phyloP scores from a whole-genome alignment of 1,140 invertebrate species.

The Drosophila pandora region DNA sequence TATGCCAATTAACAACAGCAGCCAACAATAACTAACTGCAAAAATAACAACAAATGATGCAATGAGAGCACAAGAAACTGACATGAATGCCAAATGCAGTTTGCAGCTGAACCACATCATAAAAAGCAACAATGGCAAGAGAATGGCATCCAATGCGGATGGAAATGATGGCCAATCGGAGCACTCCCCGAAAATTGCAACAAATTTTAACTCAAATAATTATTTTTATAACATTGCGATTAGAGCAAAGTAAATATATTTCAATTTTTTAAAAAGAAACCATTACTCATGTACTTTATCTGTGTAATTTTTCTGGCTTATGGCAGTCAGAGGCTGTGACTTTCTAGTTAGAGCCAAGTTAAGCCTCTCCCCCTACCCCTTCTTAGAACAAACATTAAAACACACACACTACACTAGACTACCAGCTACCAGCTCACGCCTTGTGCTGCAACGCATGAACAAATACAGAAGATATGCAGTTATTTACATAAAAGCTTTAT shows the following conservation, averaged over 20 bases:
- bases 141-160: slow-evolving; percentile 40
- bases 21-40: slow-evolving; percentile 20
- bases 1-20: slow-evolving; percentile 64
- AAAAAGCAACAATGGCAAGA: slow-evolving; percentile 47
- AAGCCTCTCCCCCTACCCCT: not conserved
- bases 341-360: slow-evolving; percentile 15
- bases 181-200: not conserved
- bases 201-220: no score
- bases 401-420: slow-evolving; percentile 4
- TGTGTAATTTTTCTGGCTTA: slow-evolving; percentile 21
- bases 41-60: slow-evolving; percentile 19
- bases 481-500: slow-evolving; percentile 63
- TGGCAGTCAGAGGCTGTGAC: slow-evolving; percentile 25
- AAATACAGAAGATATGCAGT: slow-evolving; percentile 61
- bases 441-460: slow-evolving; percentile 46
- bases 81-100: slow-evolving; percentile 58
- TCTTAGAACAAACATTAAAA: slow-evolving; percentile 16
- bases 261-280: no score
- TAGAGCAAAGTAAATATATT: no score
- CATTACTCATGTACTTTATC: not conserved
- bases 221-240: no score
- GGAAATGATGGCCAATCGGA: slow-evolving; percentile 37
- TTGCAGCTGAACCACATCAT: slow-evolving; percentile 47
- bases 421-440: slow-evolving; percentile 1
- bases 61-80: slow-evolving; percentile 47